Conservation (phyloP, 2,888 invertebrate species). For the Seira sanloemensis region DNA sequence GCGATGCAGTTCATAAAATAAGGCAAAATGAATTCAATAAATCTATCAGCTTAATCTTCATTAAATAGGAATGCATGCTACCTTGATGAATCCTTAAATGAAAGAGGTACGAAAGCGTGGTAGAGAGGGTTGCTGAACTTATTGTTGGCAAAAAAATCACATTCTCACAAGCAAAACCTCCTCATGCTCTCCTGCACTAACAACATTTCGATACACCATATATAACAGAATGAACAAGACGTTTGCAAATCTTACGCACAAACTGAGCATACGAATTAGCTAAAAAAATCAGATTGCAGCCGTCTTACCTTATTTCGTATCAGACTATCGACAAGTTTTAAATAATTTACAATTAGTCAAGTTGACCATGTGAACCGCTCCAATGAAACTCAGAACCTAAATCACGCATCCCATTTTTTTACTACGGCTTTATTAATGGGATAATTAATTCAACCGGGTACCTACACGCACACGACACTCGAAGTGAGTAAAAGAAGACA, state of each 20-base stretch:
- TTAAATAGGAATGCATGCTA: background rate
- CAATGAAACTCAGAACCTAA: background rate
- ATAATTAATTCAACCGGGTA: background rate
- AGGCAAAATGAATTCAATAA: too few species aligned
- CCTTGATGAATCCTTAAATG: background rate
- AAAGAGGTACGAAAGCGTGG: background rate
- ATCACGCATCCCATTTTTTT: conserved; percentile 16
- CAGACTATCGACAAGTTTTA: background rate
- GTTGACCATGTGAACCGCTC: conserved; percentile 11
- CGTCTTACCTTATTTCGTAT: background rate
- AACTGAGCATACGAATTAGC: too few species aligned
- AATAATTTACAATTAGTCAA: background rate
- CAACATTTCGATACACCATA: background rate
- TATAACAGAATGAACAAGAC: too few species aligned
- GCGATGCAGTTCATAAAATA: too few species aligned
- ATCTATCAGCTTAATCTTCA: background rate
- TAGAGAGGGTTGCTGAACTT: conserved; percentile 36
- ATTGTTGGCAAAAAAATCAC: conserved; percentile 25
- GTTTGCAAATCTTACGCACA: background rate
- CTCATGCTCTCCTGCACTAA: background rate
- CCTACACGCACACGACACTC: background rate
- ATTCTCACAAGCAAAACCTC: conserved; percentile 15
- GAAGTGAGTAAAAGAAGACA: background rate
- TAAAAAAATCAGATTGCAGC: background rate
- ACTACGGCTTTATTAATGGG: background rate